These are phyloP conservation scores for Pseudomyrmex concolor DNA, from an alignment of 1,140 invertebrate genomes.

Conservation along the genomic window DNA sequence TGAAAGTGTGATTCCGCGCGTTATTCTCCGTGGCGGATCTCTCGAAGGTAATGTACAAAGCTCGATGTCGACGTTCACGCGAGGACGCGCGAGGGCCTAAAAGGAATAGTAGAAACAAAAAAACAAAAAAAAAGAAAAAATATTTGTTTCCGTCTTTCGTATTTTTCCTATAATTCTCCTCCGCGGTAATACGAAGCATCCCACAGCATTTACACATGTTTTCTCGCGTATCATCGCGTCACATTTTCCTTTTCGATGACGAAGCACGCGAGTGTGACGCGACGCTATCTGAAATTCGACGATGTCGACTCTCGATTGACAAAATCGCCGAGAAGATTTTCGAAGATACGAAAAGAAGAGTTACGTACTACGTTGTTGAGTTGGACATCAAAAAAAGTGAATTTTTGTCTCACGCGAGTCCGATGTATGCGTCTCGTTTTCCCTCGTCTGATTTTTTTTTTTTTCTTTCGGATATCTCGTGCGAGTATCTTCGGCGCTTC, in stretches of 20 bases:
- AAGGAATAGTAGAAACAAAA: conserved; percentile 15
- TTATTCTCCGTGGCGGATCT: conserved; percentile 41
- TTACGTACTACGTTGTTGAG: neutral
- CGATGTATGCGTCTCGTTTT: conserved; percentile 31
- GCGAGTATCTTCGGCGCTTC: conserved; percentile 66
- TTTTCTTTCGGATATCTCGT: conserved; percentile 17
- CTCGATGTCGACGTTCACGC: conserved; percentile 68
- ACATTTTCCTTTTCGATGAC: neutral
- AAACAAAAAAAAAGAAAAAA: neutral
- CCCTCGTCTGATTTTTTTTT: conserved; percentile 6
- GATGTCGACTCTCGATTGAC: neutral
- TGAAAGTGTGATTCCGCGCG: conserved; percentile 55
- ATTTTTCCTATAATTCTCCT: neutral
- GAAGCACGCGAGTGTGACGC: neutral
- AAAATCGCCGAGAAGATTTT: neutral
- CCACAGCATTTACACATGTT: neutral
- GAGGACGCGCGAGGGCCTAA: conserved; percentile 72
- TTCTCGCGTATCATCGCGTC: neutral
- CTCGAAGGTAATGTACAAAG: conserved; percentile 61
- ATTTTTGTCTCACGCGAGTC: conserved; percentile 33
- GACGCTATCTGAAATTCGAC: neutral
- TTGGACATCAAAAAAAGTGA: neutral
- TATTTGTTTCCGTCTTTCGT: conserved; percentile 19
- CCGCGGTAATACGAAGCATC: neutral
- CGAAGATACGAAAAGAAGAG: conserved; percentile 22